Evolutionary conservation across 2,113 vertebrate species (phyloP).

Genomic region (Syngnathoides biaculeatus): DNA sequence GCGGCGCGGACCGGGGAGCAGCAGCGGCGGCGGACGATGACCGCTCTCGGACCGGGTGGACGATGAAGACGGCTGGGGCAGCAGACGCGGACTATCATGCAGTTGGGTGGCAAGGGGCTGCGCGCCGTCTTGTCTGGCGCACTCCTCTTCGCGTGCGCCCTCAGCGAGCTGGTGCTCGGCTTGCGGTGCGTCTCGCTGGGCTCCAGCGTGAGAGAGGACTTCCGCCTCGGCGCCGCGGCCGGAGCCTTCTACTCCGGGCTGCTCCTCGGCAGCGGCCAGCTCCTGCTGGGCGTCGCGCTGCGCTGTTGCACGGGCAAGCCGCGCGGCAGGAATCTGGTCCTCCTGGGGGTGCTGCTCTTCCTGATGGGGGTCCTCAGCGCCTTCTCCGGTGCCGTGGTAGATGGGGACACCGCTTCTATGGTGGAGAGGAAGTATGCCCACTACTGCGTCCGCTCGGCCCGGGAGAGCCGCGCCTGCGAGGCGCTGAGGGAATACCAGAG

Average conservation of each 20-base stretch:
- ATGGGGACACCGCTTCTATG: constrained; percentile 89
- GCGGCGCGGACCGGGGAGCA: constrained; percentile 34
- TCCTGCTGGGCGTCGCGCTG: constrained; percentile 81
- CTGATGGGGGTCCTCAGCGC: constrained; percentile 89
- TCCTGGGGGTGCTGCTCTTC: constrained; percentile 87
- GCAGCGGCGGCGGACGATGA: constrained; percentile 72
- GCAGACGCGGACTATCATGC: constrained; percentile 86
- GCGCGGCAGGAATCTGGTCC: constrained; percentile 85
- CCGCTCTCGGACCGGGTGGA: constrained; percentile 69
- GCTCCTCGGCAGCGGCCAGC: constrained; percentile 82
- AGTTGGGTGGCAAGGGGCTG: constrained; percentile 92
- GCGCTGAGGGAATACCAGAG: constrained; percentile 87
- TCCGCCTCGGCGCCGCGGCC: constrained; percentile 83
- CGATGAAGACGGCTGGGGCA: constrained; percentile 19
- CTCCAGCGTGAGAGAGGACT: constrained; percentile 83
- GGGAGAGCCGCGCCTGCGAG: constrained; percentile 75
- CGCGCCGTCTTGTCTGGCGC: constrained; percentile 89
- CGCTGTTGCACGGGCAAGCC: constrained; percentile 81
- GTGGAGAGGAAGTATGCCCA: constrained; percentile 90
- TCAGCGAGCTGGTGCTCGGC: constrained; percentile 89
- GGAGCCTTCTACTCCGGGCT: constrained; percentile 92
- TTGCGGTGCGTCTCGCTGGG: constrained; percentile 88
- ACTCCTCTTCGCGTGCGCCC: constrained; percentile 89
- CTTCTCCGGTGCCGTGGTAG: constrained; percentile 92
- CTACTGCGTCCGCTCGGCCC: constrained; percentile 78